phyloP scores from a whole-genome alignment of 2,797 vertebrate species.

The Danio jaintianensis region DNA sequence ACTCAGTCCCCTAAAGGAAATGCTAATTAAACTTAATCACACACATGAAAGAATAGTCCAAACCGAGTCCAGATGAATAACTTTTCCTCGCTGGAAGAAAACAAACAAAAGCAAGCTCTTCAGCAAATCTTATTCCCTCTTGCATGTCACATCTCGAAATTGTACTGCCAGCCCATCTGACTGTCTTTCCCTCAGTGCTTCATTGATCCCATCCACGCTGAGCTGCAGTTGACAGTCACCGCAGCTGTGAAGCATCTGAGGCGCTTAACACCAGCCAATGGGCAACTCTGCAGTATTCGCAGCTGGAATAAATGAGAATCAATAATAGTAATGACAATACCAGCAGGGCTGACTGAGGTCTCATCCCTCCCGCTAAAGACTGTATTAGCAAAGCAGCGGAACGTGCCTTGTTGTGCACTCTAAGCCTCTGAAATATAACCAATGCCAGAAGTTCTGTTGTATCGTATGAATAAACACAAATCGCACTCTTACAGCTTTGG shows the following conservation, averaged over 20 bases:
- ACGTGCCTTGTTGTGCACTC: neutral
- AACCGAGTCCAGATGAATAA: constrained; percentile 19
- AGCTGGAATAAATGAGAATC: constrained; percentile 54
- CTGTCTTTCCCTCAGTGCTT: constrained; percentile 18
- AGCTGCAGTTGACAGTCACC: constrained; percentile 27
- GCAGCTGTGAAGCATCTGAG: constrained; percentile 45
- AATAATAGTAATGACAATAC: constrained; percentile 47
- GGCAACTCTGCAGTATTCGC: constrained; percentile 27
- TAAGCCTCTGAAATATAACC: constrained; percentile 31
- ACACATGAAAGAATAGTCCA: constrained; percentile 26
- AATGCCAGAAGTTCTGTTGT: constrained; percentile 34
- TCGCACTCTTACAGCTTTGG: constrained; percentile 28
- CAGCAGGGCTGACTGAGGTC: constrained; percentile 21
- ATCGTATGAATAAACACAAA: constrained; percentile 38
- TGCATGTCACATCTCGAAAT: neutral
- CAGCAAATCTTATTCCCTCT: constrained; percentile 11
- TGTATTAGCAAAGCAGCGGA: constrained; percentile 19
- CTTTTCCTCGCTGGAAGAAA: neutral
- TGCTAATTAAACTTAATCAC: constrained; percentile 26
- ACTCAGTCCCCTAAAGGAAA: constrained; percentile 13
- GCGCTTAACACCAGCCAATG: neutral
- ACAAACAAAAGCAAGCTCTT: neutral
- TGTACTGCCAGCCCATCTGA: constrained; percentile 12
- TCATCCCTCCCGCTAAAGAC: constrained; percentile 31
- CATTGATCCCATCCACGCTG: constrained; percentile 36